Conservation (phyloP, 1,140 invertebrate species). For the Leptopilina boulardi region DNA sequence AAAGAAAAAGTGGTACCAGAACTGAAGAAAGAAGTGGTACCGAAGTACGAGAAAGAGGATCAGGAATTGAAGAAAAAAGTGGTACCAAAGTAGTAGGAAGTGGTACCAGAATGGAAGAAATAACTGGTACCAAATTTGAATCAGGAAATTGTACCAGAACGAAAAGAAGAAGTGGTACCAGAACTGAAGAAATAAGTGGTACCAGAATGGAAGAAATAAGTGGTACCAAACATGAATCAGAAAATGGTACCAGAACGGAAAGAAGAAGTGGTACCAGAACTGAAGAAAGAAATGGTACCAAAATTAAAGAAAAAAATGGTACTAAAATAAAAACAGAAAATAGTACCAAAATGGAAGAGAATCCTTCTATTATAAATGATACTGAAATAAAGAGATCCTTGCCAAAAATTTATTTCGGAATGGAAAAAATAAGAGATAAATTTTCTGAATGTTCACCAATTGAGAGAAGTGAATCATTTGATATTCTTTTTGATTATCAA, state of each 20-base stretch:
- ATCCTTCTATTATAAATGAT: too few relatives aligned
- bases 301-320: background rate
- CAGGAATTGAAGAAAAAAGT: too few relatives aligned
- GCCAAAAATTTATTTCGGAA: constrained; percentile 1
- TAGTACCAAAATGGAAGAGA: background rate
- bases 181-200: background rate
- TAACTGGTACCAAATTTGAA: background rate
- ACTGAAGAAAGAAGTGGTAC: background rate
- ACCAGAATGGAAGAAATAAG: background rate
- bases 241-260: too few relatives aligned
- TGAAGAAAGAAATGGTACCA: background rate
- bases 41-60: too few relatives aligned
- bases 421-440: background rate
- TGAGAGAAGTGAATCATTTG: background rate
- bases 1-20: too few relatives aligned
- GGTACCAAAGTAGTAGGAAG: too few relatives aligned
- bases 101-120: background rate
- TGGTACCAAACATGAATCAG: too few relatives aligned
- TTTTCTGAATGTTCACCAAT: background rate
- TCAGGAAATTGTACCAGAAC: background rate
- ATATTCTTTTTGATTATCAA: background rate
- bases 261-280: background rate
- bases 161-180: background rate
- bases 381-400: background rate
- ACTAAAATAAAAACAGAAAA: background rate